These are phyloP conservation scores for Phycodurus eques DNA, from an alignment of 2,113 vertebrate species.

Conservation along the genomic window DNA sequence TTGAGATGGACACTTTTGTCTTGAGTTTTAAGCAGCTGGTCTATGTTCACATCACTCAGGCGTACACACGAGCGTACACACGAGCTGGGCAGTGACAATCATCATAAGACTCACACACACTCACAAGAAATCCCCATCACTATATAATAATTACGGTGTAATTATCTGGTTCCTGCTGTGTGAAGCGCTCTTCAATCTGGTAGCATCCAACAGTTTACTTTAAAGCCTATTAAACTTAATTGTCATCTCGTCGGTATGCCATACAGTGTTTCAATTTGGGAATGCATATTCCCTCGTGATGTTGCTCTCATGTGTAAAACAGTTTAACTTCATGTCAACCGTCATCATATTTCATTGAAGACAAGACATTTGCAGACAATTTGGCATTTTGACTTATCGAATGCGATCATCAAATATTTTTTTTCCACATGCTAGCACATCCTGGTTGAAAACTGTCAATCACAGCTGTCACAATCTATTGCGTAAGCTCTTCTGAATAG, in stretches of 20 bases:
- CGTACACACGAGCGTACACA: constrained; percentile 12
- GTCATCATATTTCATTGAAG: constrained; percentile 16
- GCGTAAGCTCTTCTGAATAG: neutral
- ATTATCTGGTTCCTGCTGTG: constrained; percentile 31
- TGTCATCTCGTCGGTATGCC: neutral
- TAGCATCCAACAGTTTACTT: neutral
- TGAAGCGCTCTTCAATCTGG: constrained; percentile 17
- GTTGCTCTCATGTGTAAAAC: constrained; percentile 26
- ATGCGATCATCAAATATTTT: constrained; percentile 41
- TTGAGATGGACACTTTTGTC: constrained; percentile 8
- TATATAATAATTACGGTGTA: constrained; percentile 47
- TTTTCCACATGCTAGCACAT: constrained; percentile 18
- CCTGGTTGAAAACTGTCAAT: constrained; percentile 46
- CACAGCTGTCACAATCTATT: constrained; percentile 38
- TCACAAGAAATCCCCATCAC: constrained; percentile 33
- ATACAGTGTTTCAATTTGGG: constrained; percentile 5
- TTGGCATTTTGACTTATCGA: constrained; percentile 19
- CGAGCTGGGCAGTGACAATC: constrained; percentile 38
- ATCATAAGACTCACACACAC: constrained; percentile 59
- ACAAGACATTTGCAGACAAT: constrained; percentile 32
- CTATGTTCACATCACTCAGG: constrained; percentile 29
- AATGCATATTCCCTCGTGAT: constrained; percentile 22
- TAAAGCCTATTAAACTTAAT: neutral
- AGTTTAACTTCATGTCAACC: constrained; percentile 32
- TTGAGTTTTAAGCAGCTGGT: constrained; percentile 18